These are phyloP conservation scores for Diaperis boleti DNA, from an alignment of 2,888 invertebrate genomes.

Conservation along the genomic window DNA sequence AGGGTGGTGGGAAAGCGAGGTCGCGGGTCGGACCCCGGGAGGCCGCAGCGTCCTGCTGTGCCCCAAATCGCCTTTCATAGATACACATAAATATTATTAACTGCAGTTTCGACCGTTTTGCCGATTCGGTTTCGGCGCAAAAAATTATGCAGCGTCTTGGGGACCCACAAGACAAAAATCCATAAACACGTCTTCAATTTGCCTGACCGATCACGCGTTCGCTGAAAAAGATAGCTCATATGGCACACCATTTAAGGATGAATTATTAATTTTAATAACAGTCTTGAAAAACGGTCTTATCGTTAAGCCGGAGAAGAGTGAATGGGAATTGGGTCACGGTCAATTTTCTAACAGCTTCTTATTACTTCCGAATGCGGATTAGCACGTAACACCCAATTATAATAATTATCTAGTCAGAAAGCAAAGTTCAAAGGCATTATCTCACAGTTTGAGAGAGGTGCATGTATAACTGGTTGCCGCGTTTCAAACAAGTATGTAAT, in stretches of 20 bases:
- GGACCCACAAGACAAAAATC: no score
- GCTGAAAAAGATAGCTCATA: background rate
- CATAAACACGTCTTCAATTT: background rate
- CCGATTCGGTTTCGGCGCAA: slow-evolving; percentile 6
- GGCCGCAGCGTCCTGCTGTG: slow-evolving; percentile 59
- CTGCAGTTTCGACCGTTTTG: slow-evolving; percentile 17
- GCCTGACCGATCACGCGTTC: slow-evolving; percentile 15
- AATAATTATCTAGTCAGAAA: slow-evolving; percentile 12
- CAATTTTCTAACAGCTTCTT: slow-evolving; percentile 8
- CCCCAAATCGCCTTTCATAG: slow-evolving; percentile 56
- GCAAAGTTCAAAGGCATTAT: slow-evolving; percentile 21
- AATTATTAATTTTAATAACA: slow-evolving; percentile 15
- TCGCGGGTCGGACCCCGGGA: slow-evolving; percentile 58
- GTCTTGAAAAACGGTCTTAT: background rate
- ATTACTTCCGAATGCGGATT: slow-evolving; percentile 20
- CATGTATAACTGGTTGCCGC: slow-evolving; percentile 17
- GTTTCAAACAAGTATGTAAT: no score
- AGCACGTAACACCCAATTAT: slow-evolving; percentile 22
- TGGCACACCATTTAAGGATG: background rate
- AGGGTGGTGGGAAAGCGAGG: slow-evolving; percentile 63
- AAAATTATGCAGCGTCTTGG: no score
- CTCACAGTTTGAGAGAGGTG: background rate
- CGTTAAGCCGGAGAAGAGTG: background rate
- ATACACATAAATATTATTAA: slow-evolving; percentile 50
- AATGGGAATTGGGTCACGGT: slow-evolving; percentile 11